These are phyloP conservation scores for Coenonympha arcania DNA, from an alignment of 2,888 invertebrate genomes.

Conservation along the genomic window DNA sequence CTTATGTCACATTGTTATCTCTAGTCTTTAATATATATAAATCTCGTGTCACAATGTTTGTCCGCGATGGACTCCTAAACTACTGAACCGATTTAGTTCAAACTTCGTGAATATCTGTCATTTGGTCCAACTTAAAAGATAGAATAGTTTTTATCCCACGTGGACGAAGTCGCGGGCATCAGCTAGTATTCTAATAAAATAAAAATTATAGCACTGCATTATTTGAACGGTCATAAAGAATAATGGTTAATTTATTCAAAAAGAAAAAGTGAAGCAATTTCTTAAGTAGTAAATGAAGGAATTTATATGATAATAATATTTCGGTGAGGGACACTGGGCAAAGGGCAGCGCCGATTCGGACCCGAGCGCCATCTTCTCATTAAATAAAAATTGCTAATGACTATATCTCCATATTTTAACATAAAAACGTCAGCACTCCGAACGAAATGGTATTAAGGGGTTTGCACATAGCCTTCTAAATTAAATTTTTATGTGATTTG, in stretches of 20 bases:
- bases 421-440: slow-evolving; percentile 62
- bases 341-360: slow-evolving; percentile 42
- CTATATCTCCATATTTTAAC: slow-evolving; percentile 70
- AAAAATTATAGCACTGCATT: not conserved
- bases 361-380: slow-evolving; percentile 56
- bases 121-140: too few species aligned
- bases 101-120: too few species aligned
- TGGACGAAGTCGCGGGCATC: too few species aligned
- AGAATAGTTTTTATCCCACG: too few species aligned
- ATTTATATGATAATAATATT: slow-evolving; percentile 33
- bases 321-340: slow-evolving; percentile 47
- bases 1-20: too few species aligned
- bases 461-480: too few species aligned
- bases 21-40: too few species aligned
- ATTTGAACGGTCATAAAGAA: not conserved
- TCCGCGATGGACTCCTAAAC: too few species aligned
- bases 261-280: slow-evolving; percentile 11
- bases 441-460: slow-evolving; percentile 44
- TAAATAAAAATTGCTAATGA: slow-evolving; percentile 65
- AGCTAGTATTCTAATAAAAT: not conserved
- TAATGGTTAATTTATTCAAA: slow-evolving; percentile 7
- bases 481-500: too few species aligned
- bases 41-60: too few species aligned
- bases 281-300: slow-evolving; percentile 19
- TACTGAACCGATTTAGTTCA: too few species aligned